Conservation (phyloP, 2,888 invertebrate species). For the Mycalesis mineus region DNA sequence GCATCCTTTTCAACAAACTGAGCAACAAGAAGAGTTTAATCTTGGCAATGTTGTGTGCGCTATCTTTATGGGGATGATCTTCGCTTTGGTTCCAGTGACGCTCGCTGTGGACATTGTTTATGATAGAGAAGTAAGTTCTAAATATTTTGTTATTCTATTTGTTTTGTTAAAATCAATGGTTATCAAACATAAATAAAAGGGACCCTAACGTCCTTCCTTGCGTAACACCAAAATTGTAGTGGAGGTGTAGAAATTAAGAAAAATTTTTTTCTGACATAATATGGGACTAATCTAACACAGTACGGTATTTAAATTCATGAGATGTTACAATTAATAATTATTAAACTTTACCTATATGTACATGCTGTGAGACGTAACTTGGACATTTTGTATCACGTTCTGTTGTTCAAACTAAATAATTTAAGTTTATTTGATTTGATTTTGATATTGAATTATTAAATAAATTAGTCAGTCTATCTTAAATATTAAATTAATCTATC, state of each 20-base stretch:
- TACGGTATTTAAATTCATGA: too few relatives aligned
- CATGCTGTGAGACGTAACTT: too few relatives aligned
- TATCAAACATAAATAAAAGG: neutral
- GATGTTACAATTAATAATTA: too few relatives aligned
- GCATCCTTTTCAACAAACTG: constrained; percentile 85
- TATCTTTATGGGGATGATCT: constrained; percentile 88
- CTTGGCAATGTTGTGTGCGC: constrained; percentile 85
- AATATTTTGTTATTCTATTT: neutral
- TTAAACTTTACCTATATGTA: too few relatives aligned
- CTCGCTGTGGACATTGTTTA: constrained; percentile 89
- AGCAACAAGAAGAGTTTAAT: constrained; percentile 85
- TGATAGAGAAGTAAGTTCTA: constrained; percentile 84
- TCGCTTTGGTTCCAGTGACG: constrained; percentile 86
- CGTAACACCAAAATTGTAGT: neutral
- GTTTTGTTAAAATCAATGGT: neutral
- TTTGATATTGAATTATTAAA: too few relatives aligned
- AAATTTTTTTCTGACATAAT: too few relatives aligned
- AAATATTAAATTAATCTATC: too few relatives aligned
- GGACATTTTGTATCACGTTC: too few relatives aligned
- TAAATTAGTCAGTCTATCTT: too few relatives aligned
- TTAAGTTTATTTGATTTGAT: too few relatives aligned
- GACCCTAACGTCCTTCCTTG: neutral
- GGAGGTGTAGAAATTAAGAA: neutral
- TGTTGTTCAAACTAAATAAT: too few relatives aligned
- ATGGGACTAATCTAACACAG: too few relatives aligned